phyloP scores from a whole-genome alignment of 1,140 invertebrate species.

The Carposina sasakii region DNA sequence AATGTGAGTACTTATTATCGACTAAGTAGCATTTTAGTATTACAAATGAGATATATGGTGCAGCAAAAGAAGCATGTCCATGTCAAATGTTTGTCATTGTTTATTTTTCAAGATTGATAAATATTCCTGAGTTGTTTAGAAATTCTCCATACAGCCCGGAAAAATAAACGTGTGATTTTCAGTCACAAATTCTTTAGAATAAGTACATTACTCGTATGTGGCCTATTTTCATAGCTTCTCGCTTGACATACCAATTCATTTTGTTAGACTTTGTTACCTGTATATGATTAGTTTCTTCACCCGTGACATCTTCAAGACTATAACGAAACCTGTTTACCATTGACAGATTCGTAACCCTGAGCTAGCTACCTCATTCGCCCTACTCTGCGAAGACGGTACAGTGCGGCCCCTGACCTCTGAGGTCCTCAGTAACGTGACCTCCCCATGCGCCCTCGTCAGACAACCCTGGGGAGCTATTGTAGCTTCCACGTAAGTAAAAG shows the following conservation, averaged over 20 bases:
- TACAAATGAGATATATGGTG: too few relatives aligned
- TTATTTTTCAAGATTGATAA: too few relatives aligned
- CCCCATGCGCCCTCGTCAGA: conserved; percentile 74
- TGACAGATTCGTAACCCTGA: conserved; percentile 42
- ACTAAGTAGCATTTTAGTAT: too few relatives aligned
- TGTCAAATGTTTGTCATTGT: too few relatives aligned
- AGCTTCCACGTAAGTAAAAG: conserved; percentile 66
- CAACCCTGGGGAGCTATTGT: conserved; percentile 75
- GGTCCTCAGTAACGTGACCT: conserved; percentile 15
- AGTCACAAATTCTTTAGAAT: too few relatives aligned
- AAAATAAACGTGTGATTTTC: too few relatives aligned
- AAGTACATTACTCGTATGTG: too few relatives aligned
- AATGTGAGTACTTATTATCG: conserved; percentile 65
- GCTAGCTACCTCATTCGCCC: conserved; percentile 28
- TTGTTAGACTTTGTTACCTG: background rate
- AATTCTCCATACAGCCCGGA: too few relatives aligned
- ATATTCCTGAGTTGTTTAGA: too few relatives aligned
- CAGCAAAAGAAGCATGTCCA: too few relatives aligned
- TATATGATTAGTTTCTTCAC: background rate
- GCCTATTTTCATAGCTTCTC: too few relatives aligned
- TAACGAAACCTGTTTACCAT: background rate
- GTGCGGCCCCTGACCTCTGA: conserved; percentile 46
- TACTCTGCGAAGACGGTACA: conserved; percentile 80
- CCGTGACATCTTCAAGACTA: background rate
- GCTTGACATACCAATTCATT: too few relatives aligned